Percentiles rank a stretch among this genome's conserved stretches.
Conservation (phyloP, 37 sponge, comb jelly and placozoan species). For the Geodia barretti region DNA sequence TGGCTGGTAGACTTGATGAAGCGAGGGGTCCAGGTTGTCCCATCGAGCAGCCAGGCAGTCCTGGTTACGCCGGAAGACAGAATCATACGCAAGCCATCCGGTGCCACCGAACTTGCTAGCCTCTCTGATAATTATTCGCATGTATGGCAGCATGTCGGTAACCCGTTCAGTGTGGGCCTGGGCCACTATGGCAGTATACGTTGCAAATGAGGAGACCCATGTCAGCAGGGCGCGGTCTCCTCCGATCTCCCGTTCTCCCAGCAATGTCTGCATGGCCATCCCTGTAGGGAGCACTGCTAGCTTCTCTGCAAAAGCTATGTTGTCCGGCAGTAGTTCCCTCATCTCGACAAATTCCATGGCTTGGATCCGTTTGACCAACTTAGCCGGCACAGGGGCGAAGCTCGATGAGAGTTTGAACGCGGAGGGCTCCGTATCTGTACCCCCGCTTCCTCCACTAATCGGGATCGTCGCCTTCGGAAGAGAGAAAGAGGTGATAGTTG, state of each 20-base stretch:
- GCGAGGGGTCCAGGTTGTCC: slow-evolving; percentile 4
- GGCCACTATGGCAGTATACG: not conserved
- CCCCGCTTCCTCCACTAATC: not conserved
- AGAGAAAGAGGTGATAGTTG: no score
- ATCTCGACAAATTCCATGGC: not conserved
- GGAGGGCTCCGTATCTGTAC: not conserved
- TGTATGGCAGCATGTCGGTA: slow-evolving; percentile 12
- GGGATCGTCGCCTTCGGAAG: not conserved
- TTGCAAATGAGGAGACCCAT: not conserved
- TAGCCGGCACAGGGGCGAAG: not conserved
- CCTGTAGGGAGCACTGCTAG: not conserved
- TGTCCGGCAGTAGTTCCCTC: not conserved
- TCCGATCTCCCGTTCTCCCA: not conserved
- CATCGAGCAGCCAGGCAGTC: not conserved
- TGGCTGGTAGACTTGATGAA: not conserved
- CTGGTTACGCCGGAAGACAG: slow-evolving; percentile 6
- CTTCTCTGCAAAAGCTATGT: not conserved
- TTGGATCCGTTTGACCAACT: not conserved
- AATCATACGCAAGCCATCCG: slow-evolving; percentile 6
- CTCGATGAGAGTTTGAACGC: not conserved
- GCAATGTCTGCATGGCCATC: not conserved
- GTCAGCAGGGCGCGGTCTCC: not conserved
- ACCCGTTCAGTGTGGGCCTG: not conserved
- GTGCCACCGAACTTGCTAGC: slow-evolving; percentile 3
- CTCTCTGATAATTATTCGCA: slow-evolving; percentile 3